Evolutionary conservation across 2,888 invertebrate genomes (phyloP).

Genomic region (Apodemia mormo): DNA sequence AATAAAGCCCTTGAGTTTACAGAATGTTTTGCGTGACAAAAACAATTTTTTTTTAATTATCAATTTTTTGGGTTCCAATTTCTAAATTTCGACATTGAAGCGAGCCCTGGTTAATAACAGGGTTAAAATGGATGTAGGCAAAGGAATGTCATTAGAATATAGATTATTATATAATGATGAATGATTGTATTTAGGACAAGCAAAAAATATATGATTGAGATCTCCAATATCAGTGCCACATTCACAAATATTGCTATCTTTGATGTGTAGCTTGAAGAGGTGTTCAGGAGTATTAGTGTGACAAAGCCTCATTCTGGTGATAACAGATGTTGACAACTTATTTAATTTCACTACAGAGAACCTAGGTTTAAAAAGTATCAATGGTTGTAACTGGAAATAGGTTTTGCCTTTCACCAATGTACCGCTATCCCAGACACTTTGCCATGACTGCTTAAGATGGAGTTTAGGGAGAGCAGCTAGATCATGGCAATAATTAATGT

Average conservation of each 20-base stretch:
- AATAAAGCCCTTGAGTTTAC: no score
- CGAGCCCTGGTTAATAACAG: no score
- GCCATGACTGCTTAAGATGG: neutral
- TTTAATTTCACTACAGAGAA: neutral
- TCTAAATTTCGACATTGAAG: no score
- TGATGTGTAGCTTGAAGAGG: neutral
- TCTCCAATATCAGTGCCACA: neutral
- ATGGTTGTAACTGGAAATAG: neutral
- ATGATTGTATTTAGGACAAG: neutral
- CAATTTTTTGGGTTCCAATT: no score
- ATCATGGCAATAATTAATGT: constrained; percentile 3
- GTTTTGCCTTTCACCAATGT: neutral
- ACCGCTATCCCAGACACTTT: neutral
- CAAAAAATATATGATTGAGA: neutral
- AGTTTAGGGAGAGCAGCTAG: neutral
- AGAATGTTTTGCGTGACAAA: no score
- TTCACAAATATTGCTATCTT: neutral
- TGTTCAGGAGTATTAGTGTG: neutral
- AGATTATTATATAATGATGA: neutral
- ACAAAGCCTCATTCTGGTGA: neutral
- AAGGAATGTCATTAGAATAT: neutral
- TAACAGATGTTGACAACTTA: neutral
- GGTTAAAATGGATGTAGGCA: neutral
- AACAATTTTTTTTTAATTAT: no score
- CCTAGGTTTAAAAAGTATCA: neutral